Conservation (phyloP, 1,140 invertebrate species). For the Leptopilina boulardi region DNA sequence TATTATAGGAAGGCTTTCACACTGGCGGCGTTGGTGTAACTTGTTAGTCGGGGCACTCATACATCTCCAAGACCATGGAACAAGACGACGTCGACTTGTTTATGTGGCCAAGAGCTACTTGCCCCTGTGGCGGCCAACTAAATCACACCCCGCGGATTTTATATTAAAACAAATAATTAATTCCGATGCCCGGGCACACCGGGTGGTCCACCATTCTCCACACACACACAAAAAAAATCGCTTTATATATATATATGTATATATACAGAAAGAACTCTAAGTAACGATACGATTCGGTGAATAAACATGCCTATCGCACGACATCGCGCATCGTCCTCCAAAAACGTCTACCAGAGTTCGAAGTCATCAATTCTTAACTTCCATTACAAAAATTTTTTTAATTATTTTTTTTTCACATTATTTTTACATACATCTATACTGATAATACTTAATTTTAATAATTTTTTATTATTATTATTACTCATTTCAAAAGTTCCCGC, state of each 20-base stretch:
- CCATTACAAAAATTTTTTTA: no score
- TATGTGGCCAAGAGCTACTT: conserved; percentile 64
- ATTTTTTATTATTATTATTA: no score
- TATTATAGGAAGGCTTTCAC: conserved; percentile 44
- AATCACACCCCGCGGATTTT: conserved; percentile 74
- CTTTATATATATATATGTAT: neutral
- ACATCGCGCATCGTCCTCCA: neutral
- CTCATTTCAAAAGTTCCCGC: no score
- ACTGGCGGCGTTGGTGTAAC: conserved; percentile 49
- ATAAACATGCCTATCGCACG: conserved; percentile 18
- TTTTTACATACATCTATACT: neutral
- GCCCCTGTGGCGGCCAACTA: conserved; percentile 68
- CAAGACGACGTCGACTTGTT: conserved; percentile 68
- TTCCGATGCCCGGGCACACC: conserved; percentile 68
- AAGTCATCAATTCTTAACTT: neutral
- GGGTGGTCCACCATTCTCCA: conserved; percentile 65
- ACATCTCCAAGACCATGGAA: conserved; percentile 50
- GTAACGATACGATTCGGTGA: conserved; percentile 36
- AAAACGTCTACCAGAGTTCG: neutral
- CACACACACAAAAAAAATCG: conserved; percentile 7
- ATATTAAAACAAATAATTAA: conserved; percentile 77
- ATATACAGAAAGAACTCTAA: conserved; percentile 22
- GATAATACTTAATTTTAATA: no score
- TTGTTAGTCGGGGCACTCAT: conserved; percentile 52
- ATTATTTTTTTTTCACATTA: neutral